Evolutionary conservation across 2,113 vertebrate species (phyloP), one percentile per base, ranked within the genome.

Genomic region (Oryzias melastigma): DNA sequence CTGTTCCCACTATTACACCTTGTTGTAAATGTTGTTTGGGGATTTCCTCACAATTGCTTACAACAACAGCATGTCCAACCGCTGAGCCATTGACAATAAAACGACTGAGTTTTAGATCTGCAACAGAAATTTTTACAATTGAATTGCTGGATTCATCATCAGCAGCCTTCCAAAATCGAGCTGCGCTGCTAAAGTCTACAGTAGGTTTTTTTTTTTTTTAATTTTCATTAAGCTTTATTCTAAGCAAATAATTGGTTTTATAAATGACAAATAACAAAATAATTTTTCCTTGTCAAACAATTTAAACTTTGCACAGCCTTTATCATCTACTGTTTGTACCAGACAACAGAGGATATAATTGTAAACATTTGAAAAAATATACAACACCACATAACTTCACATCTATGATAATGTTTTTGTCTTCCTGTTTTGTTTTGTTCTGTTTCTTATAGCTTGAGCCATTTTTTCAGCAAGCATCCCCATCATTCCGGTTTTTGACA

Each of bases 371-470:
- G 5, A 27, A 27, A 7, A 27, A 27, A 27, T 5, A 27, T 1
- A 27, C 25, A 27, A 27, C 5, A 27, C 5, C 6, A 5, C 25
- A 3, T 27, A 1, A 27, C 5, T 27, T 27, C 5, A 27, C 25
- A 27, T 7, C 25, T 27, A 7, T 4, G 25, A 51, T n/a, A n/a
- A n/a, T 19, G 51, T 5, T 22, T 22, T 2, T 22, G 22, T 22
- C 22, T 27, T 27, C 6, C 5, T 27, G 4, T 27, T 27, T 27
- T 27, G 25, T 7, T 27, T 27, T 27, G 25, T 52, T 27, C 6
- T 27, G 25, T 7, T 27, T 45, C 29, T 14, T 55, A 17, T 62
- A 80, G 81, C 66, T 80, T 52, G 24, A 42, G 16, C 48, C 46
- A 3, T 41, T 24, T 4, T 82, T 41, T 35, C 18, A 0, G 1